Evolutionary conservation across 2,113 vertebrate genomes (phyloP), one percentile per base, ranked within the genome.

Genomic region (Daboia siamensis): DNA sequence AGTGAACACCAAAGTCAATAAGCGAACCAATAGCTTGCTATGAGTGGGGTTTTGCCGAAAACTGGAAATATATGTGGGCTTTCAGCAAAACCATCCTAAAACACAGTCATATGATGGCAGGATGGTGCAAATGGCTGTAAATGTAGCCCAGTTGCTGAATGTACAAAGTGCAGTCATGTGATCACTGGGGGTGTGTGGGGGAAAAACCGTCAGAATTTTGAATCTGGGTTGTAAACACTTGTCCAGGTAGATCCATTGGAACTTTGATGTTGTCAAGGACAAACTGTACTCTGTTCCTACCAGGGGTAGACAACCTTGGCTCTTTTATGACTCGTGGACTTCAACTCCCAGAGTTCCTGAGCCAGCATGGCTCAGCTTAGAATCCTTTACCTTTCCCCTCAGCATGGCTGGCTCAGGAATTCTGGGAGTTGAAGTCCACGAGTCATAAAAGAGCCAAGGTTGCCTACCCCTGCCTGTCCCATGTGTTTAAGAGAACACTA

Each of bases 141-240:
- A 69, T n/a, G 61, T 26, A n/a, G n/a, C 12, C 12, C 64, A 69
- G 64, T 6, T 33, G 12, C 29, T 69, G 64, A 69, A 33, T 69
- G 64, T 69, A 33, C 13, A 69, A 69, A 69, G 15, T 69, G 12
- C 64, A 69, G 29, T 69, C 56, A 57, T n/a, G 64, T 69, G 29
- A 69, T 69, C 3, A 0, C 4, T 69, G 26, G 11, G 29, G 29
- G 59, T 0, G 26, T 0, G 26, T 0, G 29, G 11, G 12, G 4
- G 26, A 48, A 15, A 10, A 69, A 69, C 61, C 4, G 15, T n/a
- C 26, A 4, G 29, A n/a, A 69, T 33, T 69, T 69, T 10, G 4
- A 33, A 33, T 17, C 64, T 69, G 12, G 12, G 64, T 15, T 69
- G 29, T 69, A 69, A 69, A 69, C n/a, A 69, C 29, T 69, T n/a